Percentiles rank a stretch among this genome's conserved stretches.
Evolutionary conservation across 2,113 vertebrate species (phyloP).

Genomic region (Erpornis zantholeuca): DNA sequence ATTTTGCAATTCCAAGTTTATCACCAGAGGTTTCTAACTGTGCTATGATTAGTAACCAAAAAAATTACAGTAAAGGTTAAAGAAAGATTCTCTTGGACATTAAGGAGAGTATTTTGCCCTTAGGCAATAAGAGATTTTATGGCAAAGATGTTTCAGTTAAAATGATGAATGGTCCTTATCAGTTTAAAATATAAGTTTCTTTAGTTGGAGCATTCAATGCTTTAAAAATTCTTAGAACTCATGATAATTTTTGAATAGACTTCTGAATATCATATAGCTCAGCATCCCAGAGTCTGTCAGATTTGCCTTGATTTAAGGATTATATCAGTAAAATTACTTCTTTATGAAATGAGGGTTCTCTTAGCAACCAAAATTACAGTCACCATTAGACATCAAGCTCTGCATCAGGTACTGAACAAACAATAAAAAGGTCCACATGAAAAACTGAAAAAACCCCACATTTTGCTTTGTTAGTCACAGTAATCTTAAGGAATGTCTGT

Average conservation of each 20-base stretch:
- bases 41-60: not conserved
- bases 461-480: not conserved
- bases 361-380: not conserved
- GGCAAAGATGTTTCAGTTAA: not conserved
- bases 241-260: not conserved
- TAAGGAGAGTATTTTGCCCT: not conserved
- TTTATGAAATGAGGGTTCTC: not conserved
- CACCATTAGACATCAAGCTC: not conserved
- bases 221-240: not conserved
- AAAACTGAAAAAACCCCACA: not conserved
- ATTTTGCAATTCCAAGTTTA: not conserved
- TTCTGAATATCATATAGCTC: not conserved
- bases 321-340: not conserved
- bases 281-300: not conserved
- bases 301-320: not conserved
- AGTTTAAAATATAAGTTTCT: not conserved
- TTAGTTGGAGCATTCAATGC: not conserved
- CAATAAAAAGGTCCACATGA: not conserved
- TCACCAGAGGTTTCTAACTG: not conserved
- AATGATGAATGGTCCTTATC: not conserved
- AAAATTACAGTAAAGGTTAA: not conserved
- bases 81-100: not conserved
- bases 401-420: not conserved
- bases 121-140: not conserved
- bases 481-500: not conserved